These are phyloP conservation scores for Epizoanthus fatuus DNA, from an alignment of 92 coral and sea anemone species.

Conservation along the genomic window DNA sequence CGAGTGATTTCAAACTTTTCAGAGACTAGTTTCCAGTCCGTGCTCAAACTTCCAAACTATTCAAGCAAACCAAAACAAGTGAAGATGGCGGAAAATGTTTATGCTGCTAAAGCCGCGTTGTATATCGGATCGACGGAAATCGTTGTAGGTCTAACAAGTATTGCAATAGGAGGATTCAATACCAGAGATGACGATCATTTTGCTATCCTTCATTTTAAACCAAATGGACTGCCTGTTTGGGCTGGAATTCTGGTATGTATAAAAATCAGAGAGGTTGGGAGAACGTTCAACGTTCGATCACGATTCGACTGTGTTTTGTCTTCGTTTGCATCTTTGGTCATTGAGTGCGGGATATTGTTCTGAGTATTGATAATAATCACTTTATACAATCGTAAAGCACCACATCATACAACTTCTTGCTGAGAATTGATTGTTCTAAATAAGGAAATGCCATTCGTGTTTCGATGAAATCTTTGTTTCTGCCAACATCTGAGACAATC, in stretches of 20 bases:
- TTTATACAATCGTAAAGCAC: background rate
- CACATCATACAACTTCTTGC: background rate
- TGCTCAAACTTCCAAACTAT: constrained; percentile 26
- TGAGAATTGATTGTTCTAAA: background rate
- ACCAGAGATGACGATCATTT: constrained; percentile 83
- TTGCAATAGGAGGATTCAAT: constrained; percentile 87
- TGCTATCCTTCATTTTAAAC: constrained; percentile 78
- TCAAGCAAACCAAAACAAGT: constrained; percentile 9
- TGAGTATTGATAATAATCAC: background rate
- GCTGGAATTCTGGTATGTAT: constrained; percentile 84
- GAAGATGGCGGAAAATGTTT: constrained; percentile 78
- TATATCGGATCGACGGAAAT: constrained; percentile 83
- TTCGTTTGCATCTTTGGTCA: background rate
- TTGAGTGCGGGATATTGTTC: background rate
- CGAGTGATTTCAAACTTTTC: background rate
- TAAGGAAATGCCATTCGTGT: constrained; percentile 20
- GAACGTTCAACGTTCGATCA: no score
- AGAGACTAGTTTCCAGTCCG: constrained; percentile 30
- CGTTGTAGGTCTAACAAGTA: constrained; percentile 76
- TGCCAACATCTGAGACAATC: background rate
- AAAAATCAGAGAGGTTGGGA: background rate
- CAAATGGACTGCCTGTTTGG: constrained; percentile 92
- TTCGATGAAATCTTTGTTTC: background rate
- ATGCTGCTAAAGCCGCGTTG: constrained; percentile 76
- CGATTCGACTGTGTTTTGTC: background rate